A percentile compares a stretch with the other conserved stretches of the same genome.
phyloP scores from a whole-genome alignment of 2,113 vertebrate species.

The Hystrix cristata region DNA sequence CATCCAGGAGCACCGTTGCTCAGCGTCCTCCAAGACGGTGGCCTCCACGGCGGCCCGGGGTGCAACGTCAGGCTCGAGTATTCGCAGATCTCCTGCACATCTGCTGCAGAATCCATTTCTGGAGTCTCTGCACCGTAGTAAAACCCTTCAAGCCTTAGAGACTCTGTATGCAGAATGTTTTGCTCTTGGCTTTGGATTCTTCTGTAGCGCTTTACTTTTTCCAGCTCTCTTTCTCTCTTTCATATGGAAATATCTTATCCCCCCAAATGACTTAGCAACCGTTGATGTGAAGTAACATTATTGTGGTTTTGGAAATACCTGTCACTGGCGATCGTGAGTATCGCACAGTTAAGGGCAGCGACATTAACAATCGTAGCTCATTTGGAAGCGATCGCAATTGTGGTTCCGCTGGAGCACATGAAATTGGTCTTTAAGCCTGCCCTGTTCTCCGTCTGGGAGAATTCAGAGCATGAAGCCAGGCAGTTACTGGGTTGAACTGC shows the following conservation, averaged over 20 bases:
- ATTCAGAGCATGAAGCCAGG: background rate
- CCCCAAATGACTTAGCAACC: background rate
- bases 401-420: background rate
- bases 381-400: background rate
- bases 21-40: background rate
- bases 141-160: background rate
- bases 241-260: background rate
- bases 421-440: slow-evolving; percentile 10
- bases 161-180: background rate
- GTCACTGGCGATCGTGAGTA: background rate
- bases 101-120: slow-evolving; percentile 1
- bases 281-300: slow-evolving; percentile 9
- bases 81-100: background rate
- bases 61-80: too few species aligned
- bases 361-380: background rate
- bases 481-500: background rate
- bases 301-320: background rate
- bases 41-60: too few species aligned
- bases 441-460: background rate
- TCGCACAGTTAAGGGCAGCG: background rate
- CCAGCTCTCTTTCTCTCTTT: background rate
- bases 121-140: background rate
- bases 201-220: background rate
- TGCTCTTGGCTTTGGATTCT: background rate
- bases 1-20: background rate